Evolutionary conservation across 2,888 invertebrate genomes (phyloP).

Genomic region (Folsomia candida): DNA sequence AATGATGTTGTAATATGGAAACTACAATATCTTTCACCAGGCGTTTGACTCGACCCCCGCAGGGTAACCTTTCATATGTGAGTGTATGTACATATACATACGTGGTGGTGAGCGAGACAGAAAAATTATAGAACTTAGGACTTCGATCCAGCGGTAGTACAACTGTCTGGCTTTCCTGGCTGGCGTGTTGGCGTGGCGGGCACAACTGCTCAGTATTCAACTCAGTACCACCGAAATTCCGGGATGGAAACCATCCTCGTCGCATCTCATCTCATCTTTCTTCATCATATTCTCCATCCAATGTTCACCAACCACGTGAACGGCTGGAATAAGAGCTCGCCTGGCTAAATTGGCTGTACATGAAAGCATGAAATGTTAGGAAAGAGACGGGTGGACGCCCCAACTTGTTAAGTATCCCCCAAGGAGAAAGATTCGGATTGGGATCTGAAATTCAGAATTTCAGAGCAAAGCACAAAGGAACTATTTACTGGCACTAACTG

Average conservation of each 20-base stretch:
- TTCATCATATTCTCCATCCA: background rate
- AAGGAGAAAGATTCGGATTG: background rate
- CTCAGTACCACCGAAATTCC: background rate
- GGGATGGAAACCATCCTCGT: background rate
- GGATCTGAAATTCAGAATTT: background rate
- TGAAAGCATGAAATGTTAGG: background rate
- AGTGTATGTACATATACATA: too few species aligned
- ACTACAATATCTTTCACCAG: too few species aligned
- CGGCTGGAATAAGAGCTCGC: background rate
- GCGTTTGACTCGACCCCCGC: too few species aligned
- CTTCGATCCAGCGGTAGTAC: too few species aligned
- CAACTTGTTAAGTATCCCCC: background rate
- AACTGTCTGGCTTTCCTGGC: background rate
- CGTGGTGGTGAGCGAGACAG: too few species aligned
- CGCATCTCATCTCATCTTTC: conserved; percentile 8
- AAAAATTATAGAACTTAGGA: too few species aligned
- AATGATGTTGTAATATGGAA: too few species aligned
- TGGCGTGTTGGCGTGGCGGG: background rate
- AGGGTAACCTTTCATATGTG: too few species aligned
- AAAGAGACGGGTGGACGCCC: background rate
- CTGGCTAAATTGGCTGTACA: background rate
- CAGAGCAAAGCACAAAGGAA: background rate
- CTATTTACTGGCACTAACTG: conserved; percentile 2
- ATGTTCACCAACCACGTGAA: background rate
- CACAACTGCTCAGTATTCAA: background rate